phyloP scores from a whole-genome alignment of 2,113 vertebrate species.

The Carassius auratus region DNA sequence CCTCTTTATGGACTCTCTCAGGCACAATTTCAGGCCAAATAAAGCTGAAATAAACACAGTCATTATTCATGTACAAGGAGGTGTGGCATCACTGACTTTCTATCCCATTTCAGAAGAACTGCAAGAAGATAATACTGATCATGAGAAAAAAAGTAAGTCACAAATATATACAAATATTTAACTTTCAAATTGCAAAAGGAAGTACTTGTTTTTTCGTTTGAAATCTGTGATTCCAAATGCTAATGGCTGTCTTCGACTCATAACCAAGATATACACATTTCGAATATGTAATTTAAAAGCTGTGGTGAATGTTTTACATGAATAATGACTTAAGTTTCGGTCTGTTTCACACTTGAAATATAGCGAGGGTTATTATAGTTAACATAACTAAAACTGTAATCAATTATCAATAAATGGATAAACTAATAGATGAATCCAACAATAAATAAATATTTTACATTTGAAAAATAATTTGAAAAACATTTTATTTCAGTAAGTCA shows the following conservation, averaged over 20 bases:
- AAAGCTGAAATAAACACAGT: constrained; percentile 63
- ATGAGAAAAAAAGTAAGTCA: neutral
- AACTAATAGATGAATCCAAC: too few species aligned
- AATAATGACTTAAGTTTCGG: neutral
- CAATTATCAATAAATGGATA: too few species aligned
- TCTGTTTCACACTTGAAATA: neutral
- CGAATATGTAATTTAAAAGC: neutral
- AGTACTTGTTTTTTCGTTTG: neutral
- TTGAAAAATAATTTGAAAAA: too few species aligned
- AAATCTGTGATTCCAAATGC: neutral
- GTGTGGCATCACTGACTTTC: neutral
- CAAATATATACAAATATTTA: neutral
- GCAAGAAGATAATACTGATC: neutral
- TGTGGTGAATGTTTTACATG: neutral
- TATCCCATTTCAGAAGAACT: neutral
- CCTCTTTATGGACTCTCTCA: constrained; percentile 58
- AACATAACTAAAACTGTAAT: too few species aligned
- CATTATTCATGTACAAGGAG: constrained; percentile 72
- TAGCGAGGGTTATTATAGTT: too few species aligned
- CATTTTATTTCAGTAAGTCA: neutral
- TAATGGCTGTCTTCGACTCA: too few species aligned
- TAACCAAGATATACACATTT: neutral
- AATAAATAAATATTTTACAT: too few species aligned
- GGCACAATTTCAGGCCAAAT: constrained; percentile 68
- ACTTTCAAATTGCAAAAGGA: neutral